Evolutionary conservation across 2,888 invertebrate species (phyloP).

Genomic region (Calameuta pallipes): DNA sequence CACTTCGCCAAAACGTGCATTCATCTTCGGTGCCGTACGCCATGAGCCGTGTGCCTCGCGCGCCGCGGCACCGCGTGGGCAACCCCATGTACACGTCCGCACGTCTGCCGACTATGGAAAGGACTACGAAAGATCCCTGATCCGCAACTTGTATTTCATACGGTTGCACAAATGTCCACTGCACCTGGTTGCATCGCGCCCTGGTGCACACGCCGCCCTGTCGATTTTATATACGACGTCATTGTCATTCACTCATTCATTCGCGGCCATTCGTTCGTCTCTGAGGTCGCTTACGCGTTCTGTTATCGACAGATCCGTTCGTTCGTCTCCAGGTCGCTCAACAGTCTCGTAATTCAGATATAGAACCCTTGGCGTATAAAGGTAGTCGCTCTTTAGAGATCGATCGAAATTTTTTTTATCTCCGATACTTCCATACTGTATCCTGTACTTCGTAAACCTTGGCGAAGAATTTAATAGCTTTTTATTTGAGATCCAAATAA

Average conservation of each 20-base stretch:
- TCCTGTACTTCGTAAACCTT: background rate
- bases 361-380: no score
- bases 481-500: background rate
- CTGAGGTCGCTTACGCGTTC: background rate
- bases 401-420: background rate
- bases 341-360: background rate
- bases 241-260: conserved; percentile 53
- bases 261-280: conserved; percentile 26
- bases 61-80: conserved; percentile 29
- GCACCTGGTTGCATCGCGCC: conserved; percentile 7
- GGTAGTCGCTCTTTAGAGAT: background rate
- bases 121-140: conserved; percentile 37
- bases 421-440: background rate
- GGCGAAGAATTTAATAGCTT: background rate
- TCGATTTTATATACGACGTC: conserved; percentile 53
- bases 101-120: conserved; percentile 28
- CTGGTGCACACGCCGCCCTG: conserved; percentile 35
- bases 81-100: conserved; percentile 35
- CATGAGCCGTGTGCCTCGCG: conserved; percentile 23
- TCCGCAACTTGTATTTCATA: conserved; percentile 38
- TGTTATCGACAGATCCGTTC: background rate
- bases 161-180: conserved; percentile 32
- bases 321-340: background rate
- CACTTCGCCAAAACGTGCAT: conserved; percentile 59
- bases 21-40: conserved; percentile 47